These are phyloP conservation scores for Triplophysa siluroides DNA, from an alignment of 2,113 vertebrate genomes.

Conservation along the genomic window DNA sequence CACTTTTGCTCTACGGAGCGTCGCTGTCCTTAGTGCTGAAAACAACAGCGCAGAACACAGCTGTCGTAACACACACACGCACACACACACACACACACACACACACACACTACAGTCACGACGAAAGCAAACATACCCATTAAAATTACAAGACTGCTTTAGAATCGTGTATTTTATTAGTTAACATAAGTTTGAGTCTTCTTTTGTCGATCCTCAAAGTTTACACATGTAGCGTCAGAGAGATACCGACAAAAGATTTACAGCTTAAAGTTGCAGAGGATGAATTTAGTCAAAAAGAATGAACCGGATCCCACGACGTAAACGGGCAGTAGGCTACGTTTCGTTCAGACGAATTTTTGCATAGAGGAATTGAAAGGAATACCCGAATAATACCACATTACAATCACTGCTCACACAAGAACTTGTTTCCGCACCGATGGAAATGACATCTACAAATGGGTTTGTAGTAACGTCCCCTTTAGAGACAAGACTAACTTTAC, in stretches of 20 bases:
- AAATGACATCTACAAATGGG: slow-evolving; percentile 35
- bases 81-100: neutral
- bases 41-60: neutral
- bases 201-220: neutral
- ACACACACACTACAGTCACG: slow-evolving; percentile 24
- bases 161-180: neutral
- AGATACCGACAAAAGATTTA: neutral
- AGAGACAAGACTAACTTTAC: slow-evolving; percentile 38
- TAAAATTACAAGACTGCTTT: neutral
- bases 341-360: neutral
- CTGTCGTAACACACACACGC: neutral
- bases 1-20: neutral
- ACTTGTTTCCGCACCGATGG: slow-evolving; percentile 15
- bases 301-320: neutral
- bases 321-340: neutral
- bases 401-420: slow-evolving; percentile 1
- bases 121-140: neutral
- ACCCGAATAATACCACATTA: neutral
- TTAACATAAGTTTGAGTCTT: neutral
- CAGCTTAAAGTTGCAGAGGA: neutral
- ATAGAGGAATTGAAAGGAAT: neutral
- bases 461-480: slow-evolving; percentile 57
- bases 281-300: neutral
- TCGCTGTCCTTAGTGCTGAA: slow-evolving; percentile 33
- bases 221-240: neutral